phyloP scores from a whole-genome alignment of 1,140 invertebrate genomes.

The Ylistrum balloti region DNA sequence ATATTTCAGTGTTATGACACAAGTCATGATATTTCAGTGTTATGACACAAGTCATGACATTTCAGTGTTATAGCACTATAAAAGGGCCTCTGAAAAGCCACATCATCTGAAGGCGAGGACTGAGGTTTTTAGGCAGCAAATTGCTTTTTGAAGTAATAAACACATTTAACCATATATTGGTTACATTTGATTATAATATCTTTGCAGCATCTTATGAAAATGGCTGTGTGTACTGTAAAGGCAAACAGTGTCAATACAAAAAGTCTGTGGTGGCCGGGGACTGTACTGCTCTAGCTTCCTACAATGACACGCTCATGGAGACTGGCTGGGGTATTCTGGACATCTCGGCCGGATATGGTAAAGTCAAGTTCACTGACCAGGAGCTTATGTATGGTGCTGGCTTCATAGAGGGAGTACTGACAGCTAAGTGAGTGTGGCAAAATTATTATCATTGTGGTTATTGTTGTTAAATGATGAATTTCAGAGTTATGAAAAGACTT shows the following conservation, averaged over 20 bases:
- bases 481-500: no score
- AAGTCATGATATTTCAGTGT: no score
- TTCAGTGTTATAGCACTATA: no score
- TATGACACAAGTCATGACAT: no score
- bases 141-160: no score
- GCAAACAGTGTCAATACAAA: conserved; percentile 65
- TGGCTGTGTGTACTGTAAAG: conserved; percentile 71
- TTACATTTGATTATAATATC: background rate
- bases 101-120: no score
- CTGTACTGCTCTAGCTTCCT: conserved; percentile 70
- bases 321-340: conserved; percentile 78
- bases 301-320: conserved; percentile 71
- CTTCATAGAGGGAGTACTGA: conserved; percentile 74
- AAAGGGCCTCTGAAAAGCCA: no score
- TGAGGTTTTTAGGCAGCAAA: no score
- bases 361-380: conserved; percentile 51
- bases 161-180: no score
- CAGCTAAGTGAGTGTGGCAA: conserved; percentile 67
- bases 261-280: conserved; percentile 56
- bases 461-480: no score
- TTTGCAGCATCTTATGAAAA: conserved; percentile 57
- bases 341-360: conserved; percentile 69
- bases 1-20: no score
- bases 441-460: no score
- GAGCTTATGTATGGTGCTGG: conserved; percentile 79